Evolutionary conservation across 1,140 invertebrate species (phyloP).

Genomic region (Brachionus angularis): DNA sequence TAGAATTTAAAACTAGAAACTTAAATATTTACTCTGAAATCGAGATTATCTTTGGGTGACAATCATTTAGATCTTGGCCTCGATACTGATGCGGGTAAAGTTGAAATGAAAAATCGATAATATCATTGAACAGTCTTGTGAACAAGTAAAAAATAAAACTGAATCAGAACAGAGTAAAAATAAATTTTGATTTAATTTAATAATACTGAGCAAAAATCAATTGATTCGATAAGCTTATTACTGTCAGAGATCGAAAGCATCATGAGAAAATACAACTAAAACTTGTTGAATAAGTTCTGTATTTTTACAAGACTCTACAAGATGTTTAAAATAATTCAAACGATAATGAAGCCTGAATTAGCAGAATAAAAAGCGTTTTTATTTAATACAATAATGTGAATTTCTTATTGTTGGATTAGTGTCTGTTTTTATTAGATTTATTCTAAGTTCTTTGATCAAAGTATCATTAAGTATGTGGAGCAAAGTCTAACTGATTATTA

Average conservation of each 20-base stretch:
- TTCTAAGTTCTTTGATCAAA: no score
- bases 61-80: constrained; percentile 85
- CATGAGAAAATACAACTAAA: constrained; percentile 88
- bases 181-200: neutral
- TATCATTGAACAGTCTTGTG: constrained; percentile 85
- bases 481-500: no score
- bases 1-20: no score
- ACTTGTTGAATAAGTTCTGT: constrained; percentile 79
- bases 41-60: no score
- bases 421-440: no score
- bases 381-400: no score
- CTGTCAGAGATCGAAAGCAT: constrained; percentile 85
- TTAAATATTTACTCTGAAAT: no score
- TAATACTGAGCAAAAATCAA: constrained; percentile 63
- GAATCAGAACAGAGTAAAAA: neutral
- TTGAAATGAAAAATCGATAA: constrained; percentile 91
- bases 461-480: no score
- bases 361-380: no score
- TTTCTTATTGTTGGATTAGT: no score
- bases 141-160: neutral
- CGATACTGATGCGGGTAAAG: constrained; percentile 84
- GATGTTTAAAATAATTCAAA: constrained; percentile 80
- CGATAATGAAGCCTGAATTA: constrained; percentile 78
- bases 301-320: constrained; percentile 85
- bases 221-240: constrained; percentile 78